Base-by-base conservation (phyloP, 2,888 invertebrate species). In the Serrognathus titanus region DNA sequence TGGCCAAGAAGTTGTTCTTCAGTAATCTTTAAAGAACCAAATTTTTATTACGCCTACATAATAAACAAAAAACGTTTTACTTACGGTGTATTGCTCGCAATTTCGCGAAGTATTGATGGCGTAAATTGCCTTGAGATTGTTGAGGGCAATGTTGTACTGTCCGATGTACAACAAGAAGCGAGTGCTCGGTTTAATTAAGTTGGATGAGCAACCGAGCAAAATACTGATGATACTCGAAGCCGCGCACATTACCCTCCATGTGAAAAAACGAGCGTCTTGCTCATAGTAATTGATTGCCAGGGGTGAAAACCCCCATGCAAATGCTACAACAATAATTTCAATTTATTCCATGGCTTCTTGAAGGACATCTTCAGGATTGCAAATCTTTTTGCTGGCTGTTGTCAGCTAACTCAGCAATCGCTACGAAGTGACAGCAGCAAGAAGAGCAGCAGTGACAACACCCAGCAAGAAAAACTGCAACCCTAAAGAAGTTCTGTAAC, bases 91-190 rank as follows among this genome's bases (percentile, higher is more conserved):
- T 46, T 74, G 73, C 51, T 78, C 75, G 13, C 72, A 71, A 60
- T 79, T 78, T 60, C 70, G 75, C 2, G 79, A 79, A 62, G 72
- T 76, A 63, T 81, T 81, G 46, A 80, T 75, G 10, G 80, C 78
- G 62, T 76, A 80, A 24, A 80, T 78, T 58, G 79, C 76, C 59
- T 76, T 79, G 2, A 81, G 60, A 3, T 77, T 69, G 12, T 70
- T 55, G 2, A 76, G 50, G 1, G 80, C 78, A 54, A 75, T 66
- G 35, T 70, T 69, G 24, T 70, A 67, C 38, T 71, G 71, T 54
- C 71, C 73, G 36, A 68, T 69, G 48, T 74, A 73, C 3, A 81
- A 62, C 24, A 77, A 69, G 62, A 72, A 77, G 53, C 80, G 69
- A 1, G 80, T 79, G 67, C 78, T 80, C 36, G 74, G 71, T 59